Base-by-base conservation (phyloP, 2,797 vertebrate genomes). In the Todus mexicanus region DNA sequence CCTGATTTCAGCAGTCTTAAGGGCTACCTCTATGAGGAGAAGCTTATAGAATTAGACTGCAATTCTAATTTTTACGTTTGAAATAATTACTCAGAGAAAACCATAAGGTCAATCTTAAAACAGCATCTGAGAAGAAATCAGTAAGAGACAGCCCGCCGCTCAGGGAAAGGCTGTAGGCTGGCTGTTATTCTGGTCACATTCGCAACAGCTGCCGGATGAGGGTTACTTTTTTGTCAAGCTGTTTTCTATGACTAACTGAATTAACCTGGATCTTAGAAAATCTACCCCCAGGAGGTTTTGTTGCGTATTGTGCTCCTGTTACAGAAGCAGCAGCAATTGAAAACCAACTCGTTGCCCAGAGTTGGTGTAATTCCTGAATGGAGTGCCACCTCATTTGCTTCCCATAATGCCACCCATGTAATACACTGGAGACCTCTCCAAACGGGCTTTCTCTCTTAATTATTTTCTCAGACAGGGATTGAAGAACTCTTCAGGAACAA, bases 361-460 rank as follows among this genome's bases (percentile, higher is more conserved):
- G 1, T 4, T 43, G 91, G 50, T 89, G 65, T 72, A 43, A 27
- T 71, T 69, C 38, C 84, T 40, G 61, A 40, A 40, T 35, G 61
- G 75, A 89, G 72, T 64, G 79, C 82, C 89, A 89, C 75, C 84
- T 91, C 87, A 56, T 92, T 87, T 83, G 22, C 75, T 59, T 86
- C 82, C 82, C 76, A 27, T 9, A 83, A 81, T 75, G 71, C 69
- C 50, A n/a, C 19, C 72, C 31, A 10, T 5, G 65, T 60, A 50
- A 59, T 11, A 9, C 51, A 64, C 9, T 2, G 3, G 17, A 91
- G 38, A 33, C 31, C 50, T 69, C 59, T 69, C 63, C 78, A 78
- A 77, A 31, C 6, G 15, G 26, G 31, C 73, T 92, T 83, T 76
- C 61, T 91, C n/a, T 47, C 76, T 37, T 60, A 61, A 81, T 91